Percentiles rank a stretch among this genome's conserved stretches.
These are phyloP conservation scores for Lordiphosa clarofinis DNA, from an alignment of 1,140 invertebrate genomes.

Conservation along the genomic window DNA sequence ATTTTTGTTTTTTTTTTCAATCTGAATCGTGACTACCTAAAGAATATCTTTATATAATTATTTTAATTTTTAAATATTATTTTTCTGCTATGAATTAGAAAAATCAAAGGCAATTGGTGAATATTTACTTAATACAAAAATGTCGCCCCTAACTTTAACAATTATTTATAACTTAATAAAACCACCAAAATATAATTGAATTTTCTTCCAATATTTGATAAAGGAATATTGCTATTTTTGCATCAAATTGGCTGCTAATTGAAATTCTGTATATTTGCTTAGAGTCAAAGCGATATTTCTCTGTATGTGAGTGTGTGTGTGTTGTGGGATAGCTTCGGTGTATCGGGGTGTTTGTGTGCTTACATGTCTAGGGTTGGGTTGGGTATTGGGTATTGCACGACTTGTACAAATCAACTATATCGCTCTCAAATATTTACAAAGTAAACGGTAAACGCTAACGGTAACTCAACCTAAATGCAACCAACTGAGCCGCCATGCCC, in stretches of 20 bases:
- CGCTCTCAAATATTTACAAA: conserved; percentile 71
- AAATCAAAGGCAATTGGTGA: conserved; percentile 77
- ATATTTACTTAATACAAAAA: conserved; percentile 25
- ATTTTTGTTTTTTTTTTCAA: conserved; percentile 7
- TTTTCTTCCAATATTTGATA: conserved; percentile 20
- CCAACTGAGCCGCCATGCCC: conserved; percentile 28
- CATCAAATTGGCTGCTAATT: conserved; percentile 22
- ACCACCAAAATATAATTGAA: conserved; percentile 21
- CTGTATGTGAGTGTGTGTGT: conserved; percentile 16
- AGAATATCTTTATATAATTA: conserved; percentile 20
- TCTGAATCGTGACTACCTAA: conserved; percentile 24
- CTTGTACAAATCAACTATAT: conserved; percentile 26
- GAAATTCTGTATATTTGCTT: conserved; percentile 37
- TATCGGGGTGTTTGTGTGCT: conserved; percentile 26
- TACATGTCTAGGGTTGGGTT: conserved; percentile 45
- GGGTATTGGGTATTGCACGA: neutral
- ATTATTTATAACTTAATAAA: conserved; percentile 35
- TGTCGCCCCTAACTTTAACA: conserved; percentile 16
- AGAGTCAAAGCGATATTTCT: conserved; percentile 35
- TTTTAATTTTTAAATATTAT: neutral
- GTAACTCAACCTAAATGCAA: conserved; percentile 73
- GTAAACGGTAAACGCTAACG: conserved; percentile 59
- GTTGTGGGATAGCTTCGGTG: conserved; percentile 1
- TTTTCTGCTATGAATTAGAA: conserved; percentile 27
- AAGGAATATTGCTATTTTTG: conserved; percentile 10